Conservation (phyloP, 2,113 vertebrate genomes). For the Regulus satrapa region DNA sequence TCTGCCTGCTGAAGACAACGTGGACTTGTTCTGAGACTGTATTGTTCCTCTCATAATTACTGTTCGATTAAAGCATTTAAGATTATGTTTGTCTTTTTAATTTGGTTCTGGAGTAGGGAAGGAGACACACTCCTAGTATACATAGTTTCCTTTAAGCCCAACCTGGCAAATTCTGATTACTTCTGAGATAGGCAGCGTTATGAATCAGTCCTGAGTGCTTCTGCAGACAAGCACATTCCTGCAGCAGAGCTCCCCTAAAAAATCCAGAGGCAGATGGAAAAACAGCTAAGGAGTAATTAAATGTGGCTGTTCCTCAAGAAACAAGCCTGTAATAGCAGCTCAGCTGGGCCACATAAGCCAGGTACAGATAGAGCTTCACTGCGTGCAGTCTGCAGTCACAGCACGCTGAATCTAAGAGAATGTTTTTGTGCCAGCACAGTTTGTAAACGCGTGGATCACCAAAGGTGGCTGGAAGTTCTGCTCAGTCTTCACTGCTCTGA, state of each 20-base stretch:
- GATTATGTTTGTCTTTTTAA: conserved; percentile 31
- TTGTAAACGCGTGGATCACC: neutral
- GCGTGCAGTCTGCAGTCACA: neutral
- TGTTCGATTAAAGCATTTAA: neutral
- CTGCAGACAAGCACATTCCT: conserved; percentile 35
- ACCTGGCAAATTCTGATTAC: neutral
- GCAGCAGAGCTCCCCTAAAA: conserved; percentile 8
- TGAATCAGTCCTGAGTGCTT: conserved; percentile 6
- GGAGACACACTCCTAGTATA: neutral
- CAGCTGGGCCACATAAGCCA: neutral
- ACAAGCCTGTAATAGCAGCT: neutral
- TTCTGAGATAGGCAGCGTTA: neutral
- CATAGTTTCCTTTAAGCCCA: neutral
- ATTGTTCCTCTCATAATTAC: conserved; percentile 36
- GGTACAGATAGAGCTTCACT: neutral
- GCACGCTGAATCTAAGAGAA: neutral
- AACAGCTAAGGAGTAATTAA: conserved; percentile 1
- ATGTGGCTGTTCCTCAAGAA: neutral
- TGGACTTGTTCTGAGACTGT: neutral
- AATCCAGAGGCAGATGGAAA: conserved; percentile 32
- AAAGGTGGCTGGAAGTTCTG: neutral
- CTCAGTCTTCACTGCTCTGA: neutral
- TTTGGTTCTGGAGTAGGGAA: neutral
- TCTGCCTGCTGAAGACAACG: neutral
- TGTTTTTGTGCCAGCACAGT: fast-evolving